Conservation (phyloP, 2,797 vertebrate genomes). For the Falco berigora region DNA sequence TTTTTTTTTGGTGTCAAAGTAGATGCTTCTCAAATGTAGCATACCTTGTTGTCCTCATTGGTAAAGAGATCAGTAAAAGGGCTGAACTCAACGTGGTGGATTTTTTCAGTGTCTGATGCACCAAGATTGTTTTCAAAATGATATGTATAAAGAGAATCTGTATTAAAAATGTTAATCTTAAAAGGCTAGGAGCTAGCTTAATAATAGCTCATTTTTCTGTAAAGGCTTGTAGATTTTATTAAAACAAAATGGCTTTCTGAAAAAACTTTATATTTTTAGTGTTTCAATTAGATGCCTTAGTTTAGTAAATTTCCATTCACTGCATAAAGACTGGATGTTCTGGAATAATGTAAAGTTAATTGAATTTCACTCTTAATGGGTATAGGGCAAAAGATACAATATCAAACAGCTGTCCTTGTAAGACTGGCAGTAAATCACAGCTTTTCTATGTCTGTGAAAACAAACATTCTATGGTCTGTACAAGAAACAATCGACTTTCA, state of each 20-base stretch:
- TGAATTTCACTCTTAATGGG: neutral
- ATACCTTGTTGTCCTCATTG: neutral
- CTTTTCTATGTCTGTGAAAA: neutral
- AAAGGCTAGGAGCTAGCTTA: neutral
- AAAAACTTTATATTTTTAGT: neutral
- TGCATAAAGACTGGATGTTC: neutral
- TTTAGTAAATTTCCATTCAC: neutral
- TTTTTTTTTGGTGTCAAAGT: neutral
- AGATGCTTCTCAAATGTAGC: neutral
- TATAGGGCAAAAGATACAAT: neutral
- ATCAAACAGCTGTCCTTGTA: neutral
- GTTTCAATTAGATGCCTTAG: neutral
- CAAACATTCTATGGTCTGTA: neutral
- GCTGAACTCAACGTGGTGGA: neutral
- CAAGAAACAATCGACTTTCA: neutral
- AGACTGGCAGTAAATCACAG: neutral
- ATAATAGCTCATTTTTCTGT: neutral
- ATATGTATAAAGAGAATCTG: neutral
- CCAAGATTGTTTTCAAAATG: neutral
- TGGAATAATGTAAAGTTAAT: neutral
- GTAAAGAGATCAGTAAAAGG: neutral
- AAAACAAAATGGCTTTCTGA: neutral
- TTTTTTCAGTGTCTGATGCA: neutral
- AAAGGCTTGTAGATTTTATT: slow-evolving; percentile 11
- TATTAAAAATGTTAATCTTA: neutral